Conservation (phyloP, 2,113 vertebrate genomes). For the Colinus virginianus region DNA sequence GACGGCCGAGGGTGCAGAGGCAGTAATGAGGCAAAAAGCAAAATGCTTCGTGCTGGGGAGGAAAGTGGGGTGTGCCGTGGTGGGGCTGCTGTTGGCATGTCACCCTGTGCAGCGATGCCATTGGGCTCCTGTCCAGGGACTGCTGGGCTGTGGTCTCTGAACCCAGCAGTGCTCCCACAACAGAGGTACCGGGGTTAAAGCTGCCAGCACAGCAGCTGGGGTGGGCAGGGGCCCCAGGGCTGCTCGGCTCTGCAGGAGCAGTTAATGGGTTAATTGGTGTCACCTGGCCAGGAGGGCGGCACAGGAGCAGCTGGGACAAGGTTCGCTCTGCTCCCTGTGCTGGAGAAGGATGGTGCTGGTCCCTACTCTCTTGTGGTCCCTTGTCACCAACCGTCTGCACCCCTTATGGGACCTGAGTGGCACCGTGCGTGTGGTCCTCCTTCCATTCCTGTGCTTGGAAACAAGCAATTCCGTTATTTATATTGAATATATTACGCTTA, state of each 20-base stretch:
- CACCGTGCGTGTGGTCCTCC: not conserved
- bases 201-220: not conserved
- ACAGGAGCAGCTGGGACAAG: not conserved
- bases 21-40: not conserved
- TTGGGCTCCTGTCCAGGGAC: fast-evolving
- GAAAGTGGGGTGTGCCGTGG: fast-evolving
- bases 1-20: not conserved
- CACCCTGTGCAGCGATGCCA: no score
- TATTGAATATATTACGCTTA: not conserved
- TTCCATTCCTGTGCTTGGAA: not conserved
- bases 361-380: not conserved
- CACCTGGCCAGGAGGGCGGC: not conserved
- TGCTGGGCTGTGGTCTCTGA: not conserved
- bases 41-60: not conserved
- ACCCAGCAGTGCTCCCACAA: fast-evolving
- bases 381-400: not conserved
- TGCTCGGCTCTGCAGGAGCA: no score
- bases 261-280: fast-evolving
- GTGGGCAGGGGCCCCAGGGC: fast-evolving
- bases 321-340: not conserved
- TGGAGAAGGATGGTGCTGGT: not conserved
- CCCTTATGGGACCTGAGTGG: not conserved
- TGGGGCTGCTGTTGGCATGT: no score
- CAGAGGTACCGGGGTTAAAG: not conserved
- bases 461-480: not conserved